Conservation (phyloP, 2,888 invertebrate genomes). For the Gibbula magus region DNA sequence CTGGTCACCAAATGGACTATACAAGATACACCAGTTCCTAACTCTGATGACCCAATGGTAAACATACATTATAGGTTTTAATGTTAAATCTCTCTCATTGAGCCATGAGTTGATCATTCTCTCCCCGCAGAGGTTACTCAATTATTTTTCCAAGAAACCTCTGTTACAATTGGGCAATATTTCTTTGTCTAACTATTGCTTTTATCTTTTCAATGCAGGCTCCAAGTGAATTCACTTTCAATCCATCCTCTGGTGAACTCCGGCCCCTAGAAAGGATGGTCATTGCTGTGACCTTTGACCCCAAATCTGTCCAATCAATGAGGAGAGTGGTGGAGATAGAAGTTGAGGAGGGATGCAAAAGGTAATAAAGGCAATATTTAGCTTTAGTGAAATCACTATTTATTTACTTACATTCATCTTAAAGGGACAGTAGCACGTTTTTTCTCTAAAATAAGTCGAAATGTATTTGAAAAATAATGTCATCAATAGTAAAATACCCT, state of each 20-base stretch:
- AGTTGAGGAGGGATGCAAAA: conserved; percentile 65
- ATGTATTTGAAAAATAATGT: too few relatives aligned
- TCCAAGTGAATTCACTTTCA: conserved; percentile 64
- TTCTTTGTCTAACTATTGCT: background rate
- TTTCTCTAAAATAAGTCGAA: too few relatives aligned
- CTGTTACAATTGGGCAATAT: background rate
- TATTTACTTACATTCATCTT: too few relatives aligned
- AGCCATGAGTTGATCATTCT: too few relatives aligned
- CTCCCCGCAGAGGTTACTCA: too few relatives aligned
- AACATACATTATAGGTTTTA: too few relatives aligned
- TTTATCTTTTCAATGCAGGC: conserved; percentile 28
- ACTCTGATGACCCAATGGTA: conserved; percentile 12
- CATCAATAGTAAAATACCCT: too few relatives aligned
- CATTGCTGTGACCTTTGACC: conserved; percentile 62
- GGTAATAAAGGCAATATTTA: conserved; percentile 43
- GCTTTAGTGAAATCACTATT: background rate
- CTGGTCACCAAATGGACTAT: conserved; percentile 67
- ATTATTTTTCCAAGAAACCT: too few relatives aligned
- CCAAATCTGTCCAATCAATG: conserved; percentile 55
- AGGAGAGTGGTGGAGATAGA: conserved; percentile 63
- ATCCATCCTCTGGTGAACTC: conserved; percentile 63
- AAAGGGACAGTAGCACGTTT: too few relatives aligned
- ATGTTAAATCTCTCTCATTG: too few relatives aligned
- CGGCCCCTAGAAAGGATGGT: conserved; percentile 65
- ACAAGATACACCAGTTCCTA: conserved; percentile 39